These are phyloP conservation scores for Hemichromis elongatus DNA, from an alignment of 2,113 vertebrate species.

Conservation along the genomic window DNA sequence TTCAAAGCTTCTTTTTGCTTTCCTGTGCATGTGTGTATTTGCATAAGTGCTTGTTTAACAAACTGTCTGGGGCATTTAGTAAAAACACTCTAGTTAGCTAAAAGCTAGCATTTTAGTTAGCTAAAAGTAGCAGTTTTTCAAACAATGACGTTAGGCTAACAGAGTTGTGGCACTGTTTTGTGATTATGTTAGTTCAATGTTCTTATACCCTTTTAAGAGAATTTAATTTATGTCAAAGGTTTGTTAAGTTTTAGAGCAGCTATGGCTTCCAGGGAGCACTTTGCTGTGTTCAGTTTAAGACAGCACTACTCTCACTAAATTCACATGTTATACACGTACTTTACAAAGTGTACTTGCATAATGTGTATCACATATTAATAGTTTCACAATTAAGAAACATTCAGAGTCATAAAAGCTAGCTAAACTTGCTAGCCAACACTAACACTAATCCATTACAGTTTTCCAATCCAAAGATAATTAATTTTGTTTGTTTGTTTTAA, in stretches of 20 bases:
- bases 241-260: not conserved
- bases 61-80: not conserved
- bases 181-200: not conserved
- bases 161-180: not conserved
- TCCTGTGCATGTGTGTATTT: not conserved
- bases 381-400: not conserved
- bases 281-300: not conserved
- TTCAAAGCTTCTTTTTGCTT: constrained; percentile 1
- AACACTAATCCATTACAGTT: not conserved
- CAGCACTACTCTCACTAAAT: not conserved
- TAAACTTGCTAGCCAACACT: not conserved
- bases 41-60: not conserved
- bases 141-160: not conserved
- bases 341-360: not conserved
- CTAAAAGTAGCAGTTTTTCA: not conserved
- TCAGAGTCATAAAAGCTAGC: not conserved
- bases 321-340: not conserved
- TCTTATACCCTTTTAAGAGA: not conserved
- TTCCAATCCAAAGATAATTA: not conserved
- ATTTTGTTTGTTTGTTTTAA: not conserved
- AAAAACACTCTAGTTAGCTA: not conserved
- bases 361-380: not conserved
- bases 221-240: not conserved
- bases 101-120: not conserved
- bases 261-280: not conserved